Evolutionary conservation across 2,113 vertebrate species (phyloP).

Genomic region (Saguinus imperator): DNA sequence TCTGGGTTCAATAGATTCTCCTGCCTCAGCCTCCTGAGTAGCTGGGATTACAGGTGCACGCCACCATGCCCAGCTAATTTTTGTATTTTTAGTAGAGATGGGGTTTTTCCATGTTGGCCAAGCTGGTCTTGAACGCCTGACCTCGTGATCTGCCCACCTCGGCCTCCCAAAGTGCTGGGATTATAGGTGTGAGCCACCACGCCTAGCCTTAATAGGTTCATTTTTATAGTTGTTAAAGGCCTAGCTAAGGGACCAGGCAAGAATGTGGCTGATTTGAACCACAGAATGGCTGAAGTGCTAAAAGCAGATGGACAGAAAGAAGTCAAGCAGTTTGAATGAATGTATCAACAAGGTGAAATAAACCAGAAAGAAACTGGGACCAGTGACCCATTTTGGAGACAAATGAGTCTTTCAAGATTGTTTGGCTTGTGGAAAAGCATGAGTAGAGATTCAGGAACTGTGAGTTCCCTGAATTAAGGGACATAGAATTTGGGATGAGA

Average conservation of each 20-base stretch:
- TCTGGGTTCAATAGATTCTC: no score
- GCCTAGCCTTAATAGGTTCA: background rate
- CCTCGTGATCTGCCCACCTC: no score
- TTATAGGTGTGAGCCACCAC: no score
- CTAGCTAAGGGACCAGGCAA: background rate
- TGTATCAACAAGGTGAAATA: constrained; percentile 2
- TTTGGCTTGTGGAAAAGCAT: background rate
- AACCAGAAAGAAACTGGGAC: background rate
- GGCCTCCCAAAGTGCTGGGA: no score
- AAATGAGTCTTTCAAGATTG: background rate
- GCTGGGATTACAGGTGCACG: no score
- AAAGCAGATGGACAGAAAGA: background rate
- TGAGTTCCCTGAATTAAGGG: constrained; percentile 10
- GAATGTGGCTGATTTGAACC: constrained; percentile 1
- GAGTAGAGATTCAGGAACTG: background rate
- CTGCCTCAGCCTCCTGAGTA: no score
- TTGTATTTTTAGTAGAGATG: no score
- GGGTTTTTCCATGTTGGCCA: no score
- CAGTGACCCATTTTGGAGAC: constrained; percentile 37
- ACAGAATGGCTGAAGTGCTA: background rate
- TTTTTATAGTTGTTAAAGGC: constrained; percentile 21
- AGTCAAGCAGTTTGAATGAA: background rate
- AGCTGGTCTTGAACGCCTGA: no score
- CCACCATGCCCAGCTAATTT: no score
- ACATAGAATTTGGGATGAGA: constrained; percentile 4